Evolutionary conservation across 2,888 invertebrate species (phyloP).

Genomic region (Eupithecia dodoneata): DNA sequence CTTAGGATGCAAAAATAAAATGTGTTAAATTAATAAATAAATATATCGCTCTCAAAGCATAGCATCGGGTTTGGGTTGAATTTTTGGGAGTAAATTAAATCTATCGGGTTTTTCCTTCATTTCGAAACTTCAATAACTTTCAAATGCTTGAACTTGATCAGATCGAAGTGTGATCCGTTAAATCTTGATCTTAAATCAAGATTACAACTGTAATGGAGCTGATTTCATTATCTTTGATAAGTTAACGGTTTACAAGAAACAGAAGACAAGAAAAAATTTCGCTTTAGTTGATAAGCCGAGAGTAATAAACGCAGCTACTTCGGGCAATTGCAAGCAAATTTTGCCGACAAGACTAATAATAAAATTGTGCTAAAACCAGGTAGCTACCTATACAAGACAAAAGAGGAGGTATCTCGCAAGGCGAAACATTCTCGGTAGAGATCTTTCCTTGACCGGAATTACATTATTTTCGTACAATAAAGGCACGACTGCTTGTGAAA

Average conservation of each 20-base stretch:
- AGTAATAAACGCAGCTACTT: neutral
- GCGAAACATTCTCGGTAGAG: conserved; percentile 2
- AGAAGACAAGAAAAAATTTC: no score
- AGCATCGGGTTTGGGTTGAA: no score
- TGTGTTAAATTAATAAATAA: no score
- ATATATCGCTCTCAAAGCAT: no score
- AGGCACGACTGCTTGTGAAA: neutral
- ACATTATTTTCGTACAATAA: conserved; percentile 8
- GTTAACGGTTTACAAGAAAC: no score
- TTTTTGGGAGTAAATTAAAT: no score
- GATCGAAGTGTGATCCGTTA: neutral
- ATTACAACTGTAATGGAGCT: neutral
- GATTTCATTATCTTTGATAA: no score
- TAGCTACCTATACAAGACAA: neutral
- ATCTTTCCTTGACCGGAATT: conserved; percentile 12
- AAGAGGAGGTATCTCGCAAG: neutral
- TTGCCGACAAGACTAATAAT: no score
- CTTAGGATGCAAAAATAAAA: no score
- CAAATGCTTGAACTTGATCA: neutral
- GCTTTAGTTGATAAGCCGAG: no score
- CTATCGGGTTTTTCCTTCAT: neutral
- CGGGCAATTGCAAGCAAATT: neutral
- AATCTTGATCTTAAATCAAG: neutral
- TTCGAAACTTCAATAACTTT: neutral
- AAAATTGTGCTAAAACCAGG: neutral